Percentiles rank a stretch among this genome's conserved stretches.
Evolutionary conservation across 2,888 invertebrate genomes (phyloP).

Genomic region (Catonia carolina): DNA sequence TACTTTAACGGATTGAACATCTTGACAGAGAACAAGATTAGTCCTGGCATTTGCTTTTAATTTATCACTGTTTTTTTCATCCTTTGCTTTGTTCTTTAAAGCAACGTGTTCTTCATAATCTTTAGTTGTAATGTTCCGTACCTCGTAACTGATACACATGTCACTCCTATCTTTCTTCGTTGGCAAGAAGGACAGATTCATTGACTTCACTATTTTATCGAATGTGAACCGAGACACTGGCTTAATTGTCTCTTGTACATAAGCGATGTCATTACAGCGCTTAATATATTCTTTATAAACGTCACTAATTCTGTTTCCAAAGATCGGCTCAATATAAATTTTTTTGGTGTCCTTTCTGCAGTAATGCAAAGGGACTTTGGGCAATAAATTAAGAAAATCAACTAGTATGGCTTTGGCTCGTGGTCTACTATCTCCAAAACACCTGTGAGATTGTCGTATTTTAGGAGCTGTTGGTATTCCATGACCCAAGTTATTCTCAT

Average conservation of each 20-base stretch:
- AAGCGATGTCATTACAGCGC: neutral
- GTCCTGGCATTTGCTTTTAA: neutral
- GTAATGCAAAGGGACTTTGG: slow-evolving; percentile 3
- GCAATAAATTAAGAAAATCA: neutral
- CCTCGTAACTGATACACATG: slow-evolving; percentile 20
- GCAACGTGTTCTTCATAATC: slow-evolving; percentile 21
- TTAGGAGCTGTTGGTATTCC: neutral
- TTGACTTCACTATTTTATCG: no score
- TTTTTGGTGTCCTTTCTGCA: neutral
- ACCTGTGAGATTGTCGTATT: neutral
- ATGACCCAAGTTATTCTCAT: neutral
- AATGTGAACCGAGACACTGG: neutral
- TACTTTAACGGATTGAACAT: slow-evolving; percentile 27
- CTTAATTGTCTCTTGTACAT: neutral
- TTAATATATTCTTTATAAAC: neutral
- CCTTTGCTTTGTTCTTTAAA: slow-evolving; percentile 24
- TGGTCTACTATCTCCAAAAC: neutral
- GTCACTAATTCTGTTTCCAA: neutral
- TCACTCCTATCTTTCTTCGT: slow-evolving; percentile 25
- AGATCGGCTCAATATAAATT: slow-evolving; percentile 1
- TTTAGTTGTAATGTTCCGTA: slow-evolving; percentile 15
- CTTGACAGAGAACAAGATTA: slow-evolving; percentile 1
- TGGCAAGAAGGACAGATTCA: no score
- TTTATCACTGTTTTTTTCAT: slow-evolving; percentile 23
- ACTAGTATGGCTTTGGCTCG: neutral